These are phyloP conservation scores for Philereme vetulata DNA, from an alignment of 2,888 invertebrate genomes.

Conservation along the genomic window DNA sequence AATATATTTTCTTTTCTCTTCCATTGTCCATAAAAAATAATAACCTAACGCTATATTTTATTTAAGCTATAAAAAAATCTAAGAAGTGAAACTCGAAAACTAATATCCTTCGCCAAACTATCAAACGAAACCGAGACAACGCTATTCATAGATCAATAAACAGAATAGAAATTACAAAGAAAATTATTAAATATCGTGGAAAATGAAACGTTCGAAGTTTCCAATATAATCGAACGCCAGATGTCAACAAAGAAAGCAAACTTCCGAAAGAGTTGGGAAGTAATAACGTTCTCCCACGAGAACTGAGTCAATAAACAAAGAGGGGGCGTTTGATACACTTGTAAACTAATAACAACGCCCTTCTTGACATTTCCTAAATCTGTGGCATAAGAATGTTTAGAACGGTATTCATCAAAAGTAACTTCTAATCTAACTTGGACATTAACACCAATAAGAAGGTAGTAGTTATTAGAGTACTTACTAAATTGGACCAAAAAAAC, in stretches of 20 bases:
- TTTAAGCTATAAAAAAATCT: too few relatives aligned
- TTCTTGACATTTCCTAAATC: constrained; percentile 53
- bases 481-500: too few relatives aligned
- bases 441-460: too few relatives aligned
- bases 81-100: neutral
- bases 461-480: too few relatives aligned
- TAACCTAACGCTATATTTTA: too few relatives aligned
- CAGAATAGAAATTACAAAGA: constrained; percentile 48
- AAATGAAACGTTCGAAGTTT: constrained; percentile 64
- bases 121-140: constrained; percentile 8
- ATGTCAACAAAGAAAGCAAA: constrained; percentile 80
- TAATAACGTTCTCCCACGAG: constrained; percentile 58
- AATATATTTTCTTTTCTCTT: too few relatives aligned
- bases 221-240: constrained; percentile 78
- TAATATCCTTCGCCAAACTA: constrained; percentile 1
- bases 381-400: constrained; percentile 30
- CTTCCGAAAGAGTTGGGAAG: constrained; percentile 83
- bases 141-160: constrained; percentile 40
- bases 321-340: constrained; percentile 81
- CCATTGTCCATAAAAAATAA: too few relatives aligned
- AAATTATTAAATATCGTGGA: constrained; percentile 56
- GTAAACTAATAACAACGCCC: constrained; percentile 80
- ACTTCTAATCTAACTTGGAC: too few relatives aligned
- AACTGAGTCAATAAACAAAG: constrained; percentile 79
- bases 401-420: neutral